These are phyloP conservation scores for Eudasyphora cyanicolor DNA, from an alignment of 2,888 invertebrate species.

Conservation along the genomic window DNA sequence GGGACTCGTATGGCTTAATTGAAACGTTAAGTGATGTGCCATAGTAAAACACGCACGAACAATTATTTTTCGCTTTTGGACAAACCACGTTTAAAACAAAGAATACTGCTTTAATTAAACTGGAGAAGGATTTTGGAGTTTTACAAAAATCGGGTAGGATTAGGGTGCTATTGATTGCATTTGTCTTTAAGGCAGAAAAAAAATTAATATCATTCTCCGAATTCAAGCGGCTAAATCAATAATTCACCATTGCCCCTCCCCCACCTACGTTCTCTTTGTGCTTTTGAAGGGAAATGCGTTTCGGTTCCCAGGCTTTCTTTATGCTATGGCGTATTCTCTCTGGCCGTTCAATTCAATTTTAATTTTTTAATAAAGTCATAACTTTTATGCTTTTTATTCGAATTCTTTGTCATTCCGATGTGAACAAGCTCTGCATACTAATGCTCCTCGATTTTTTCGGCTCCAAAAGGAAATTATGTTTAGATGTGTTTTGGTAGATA, in stretches of 20 bases:
- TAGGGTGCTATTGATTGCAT: too few species aligned
- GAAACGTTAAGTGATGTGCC: neutral
- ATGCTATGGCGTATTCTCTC: neutral
- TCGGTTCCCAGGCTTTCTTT: conserved; percentile 45
- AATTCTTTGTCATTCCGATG: conserved; percentile 35
- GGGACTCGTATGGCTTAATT: neutral
- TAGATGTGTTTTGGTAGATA: conserved; percentile 8
- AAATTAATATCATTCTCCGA: conserved; percentile 1
- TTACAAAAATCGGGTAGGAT: neutral
- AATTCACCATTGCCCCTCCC: neutral
- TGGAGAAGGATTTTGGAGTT: too few species aligned
- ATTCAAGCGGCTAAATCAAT: conserved; percentile 36
- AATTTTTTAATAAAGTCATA: conserved; percentile 59
- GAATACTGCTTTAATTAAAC: too few species aligned
- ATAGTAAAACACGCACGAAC: neutral
- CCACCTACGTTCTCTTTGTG: too few species aligned
- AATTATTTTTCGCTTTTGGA: neutral
- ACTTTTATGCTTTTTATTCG: conserved; percentile 34
- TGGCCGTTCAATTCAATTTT: conserved; percentile 38
- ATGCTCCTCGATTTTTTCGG: conserved; percentile 33
- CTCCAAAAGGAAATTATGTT: conserved; percentile 35
- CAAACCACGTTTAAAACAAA: neutral
- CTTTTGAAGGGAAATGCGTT: conserved; percentile 46
- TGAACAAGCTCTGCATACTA: conserved; percentile 50
- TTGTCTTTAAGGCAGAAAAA: too few species aligned